A percentile compares a stretch with the other conserved stretches of the same genome.
phyloP scores from a whole-genome alignment of 2,113 vertebrate genomes.

The Labeo catla region DNA sequence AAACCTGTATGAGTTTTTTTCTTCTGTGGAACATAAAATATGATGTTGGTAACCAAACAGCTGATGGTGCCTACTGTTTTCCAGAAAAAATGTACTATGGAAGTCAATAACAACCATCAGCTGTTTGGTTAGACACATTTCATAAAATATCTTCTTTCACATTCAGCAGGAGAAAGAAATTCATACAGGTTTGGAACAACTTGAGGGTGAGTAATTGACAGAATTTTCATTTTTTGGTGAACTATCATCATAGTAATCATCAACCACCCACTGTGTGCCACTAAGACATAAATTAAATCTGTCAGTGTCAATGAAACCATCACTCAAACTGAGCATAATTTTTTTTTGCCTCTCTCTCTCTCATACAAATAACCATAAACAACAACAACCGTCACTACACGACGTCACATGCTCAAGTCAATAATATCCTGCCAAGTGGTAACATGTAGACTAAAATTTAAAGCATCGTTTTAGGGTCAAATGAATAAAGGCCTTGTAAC shows the following conservation, averaged over 20 bases:
- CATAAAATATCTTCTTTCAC: not conserved
- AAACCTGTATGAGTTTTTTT: not conserved
- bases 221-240: not conserved
- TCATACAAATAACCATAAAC: not conserved
- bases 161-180: not conserved
- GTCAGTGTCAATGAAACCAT: not conserved
- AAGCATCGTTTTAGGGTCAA: not conserved
- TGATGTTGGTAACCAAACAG: not conserved
- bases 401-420: not conserved
- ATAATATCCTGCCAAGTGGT: constrained; percentile 16
- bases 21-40: not conserved
- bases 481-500: not conserved
- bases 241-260: not conserved
- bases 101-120: not conserved
- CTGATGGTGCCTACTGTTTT: not conserved
- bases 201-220: not conserved
- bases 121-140: not conserved
- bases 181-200: not conserved
- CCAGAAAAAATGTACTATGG: not conserved
- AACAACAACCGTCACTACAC: not conserved
- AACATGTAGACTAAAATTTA: not conserved
- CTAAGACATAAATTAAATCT: not conserved
- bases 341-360: not conserved
- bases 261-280: not conserved
- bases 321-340: not conserved